Conservation (phyloP, 2,113 vertebrate genomes). For the Pomatostomus ruficeps region DNA sequence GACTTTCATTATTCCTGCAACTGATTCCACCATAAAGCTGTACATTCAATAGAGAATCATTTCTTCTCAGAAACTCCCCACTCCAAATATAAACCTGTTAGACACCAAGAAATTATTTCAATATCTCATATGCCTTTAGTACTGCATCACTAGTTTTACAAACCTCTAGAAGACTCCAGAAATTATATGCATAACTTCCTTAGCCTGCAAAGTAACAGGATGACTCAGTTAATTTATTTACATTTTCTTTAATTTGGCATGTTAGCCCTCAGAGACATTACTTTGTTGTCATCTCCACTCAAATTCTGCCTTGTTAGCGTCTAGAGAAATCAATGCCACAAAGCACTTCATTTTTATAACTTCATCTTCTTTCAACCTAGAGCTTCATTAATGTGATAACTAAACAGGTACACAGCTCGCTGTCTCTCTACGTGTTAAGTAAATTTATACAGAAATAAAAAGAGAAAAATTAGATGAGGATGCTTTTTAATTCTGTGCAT, state of each 20-base stretch:
- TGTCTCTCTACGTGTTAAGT: not conserved
- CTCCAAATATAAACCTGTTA: not conserved
- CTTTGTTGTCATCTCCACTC: conserved; percentile 16
- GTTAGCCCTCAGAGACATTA: conserved; percentile 17
- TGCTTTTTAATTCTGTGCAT: not conserved
- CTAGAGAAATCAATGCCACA: conserved; percentile 39
- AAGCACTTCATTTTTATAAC: conserved; percentile 34
- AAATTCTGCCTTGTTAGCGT: not conserved
- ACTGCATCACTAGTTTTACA: not conserved
- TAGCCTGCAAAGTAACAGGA: not conserved
- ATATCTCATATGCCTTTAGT: not conserved
- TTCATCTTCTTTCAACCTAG: conserved; percentile 30
- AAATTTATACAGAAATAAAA: conserved; percentile 19
- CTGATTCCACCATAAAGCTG: not conserved
- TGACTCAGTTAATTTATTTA: conserved; percentile 39
- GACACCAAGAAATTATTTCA: not conserved
- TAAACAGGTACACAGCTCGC: not conserved
- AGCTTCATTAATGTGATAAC: conserved; percentile 33
- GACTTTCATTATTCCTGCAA: not conserved
- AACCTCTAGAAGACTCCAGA: not conserved
- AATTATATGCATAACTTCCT: not conserved
- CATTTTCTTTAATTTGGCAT: conserved; percentile 37
- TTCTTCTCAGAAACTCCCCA: not conserved
- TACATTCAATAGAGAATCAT: not conserved
- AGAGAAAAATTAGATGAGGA: not conserved